A percentile compares a stretch with the other conserved stretches of the same genome.
Conservation (phyloP, 2,797 vertebrate genomes). For the Vipera ursinii region DNA sequence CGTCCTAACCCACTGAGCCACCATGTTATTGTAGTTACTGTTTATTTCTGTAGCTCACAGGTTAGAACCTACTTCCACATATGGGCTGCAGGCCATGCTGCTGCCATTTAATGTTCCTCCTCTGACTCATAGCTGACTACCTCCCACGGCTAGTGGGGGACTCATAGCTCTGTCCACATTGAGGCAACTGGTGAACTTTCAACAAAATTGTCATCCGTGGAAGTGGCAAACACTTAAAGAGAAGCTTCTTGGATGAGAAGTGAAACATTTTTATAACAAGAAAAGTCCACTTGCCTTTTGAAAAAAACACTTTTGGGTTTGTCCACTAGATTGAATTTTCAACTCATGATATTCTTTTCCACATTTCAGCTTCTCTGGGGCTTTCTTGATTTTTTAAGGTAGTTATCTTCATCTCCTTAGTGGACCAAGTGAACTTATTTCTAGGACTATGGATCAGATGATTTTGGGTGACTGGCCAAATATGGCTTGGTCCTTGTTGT, state of each 20-base stretch:
- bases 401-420: background rate
- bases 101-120: background rate
- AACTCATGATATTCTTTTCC: slow-evolving; percentile 60
- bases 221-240: background rate
- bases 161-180: background rate
- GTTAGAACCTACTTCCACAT: background rate
- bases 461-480: background rate
- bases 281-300: no score
- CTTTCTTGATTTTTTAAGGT: slow-evolving; percentile 53
- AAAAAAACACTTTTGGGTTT: no score
- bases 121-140: background rate
- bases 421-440: background rate
- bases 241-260: background rate
- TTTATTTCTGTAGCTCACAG: background rate
- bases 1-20: no score
- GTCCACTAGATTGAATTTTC: no score
- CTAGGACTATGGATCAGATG: background rate
- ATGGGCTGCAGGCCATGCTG: background rate
- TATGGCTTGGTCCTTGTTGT: background rate
- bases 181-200: background rate
- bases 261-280: background rate
- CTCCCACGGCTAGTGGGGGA: background rate
- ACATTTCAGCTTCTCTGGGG: slow-evolving; percentile 58
- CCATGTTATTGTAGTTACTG: background rate
- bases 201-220: background rate